Evolutionary conservation across 2,888 invertebrate species (phyloP).

Genomic region (Copidosoma aretas): DNA sequence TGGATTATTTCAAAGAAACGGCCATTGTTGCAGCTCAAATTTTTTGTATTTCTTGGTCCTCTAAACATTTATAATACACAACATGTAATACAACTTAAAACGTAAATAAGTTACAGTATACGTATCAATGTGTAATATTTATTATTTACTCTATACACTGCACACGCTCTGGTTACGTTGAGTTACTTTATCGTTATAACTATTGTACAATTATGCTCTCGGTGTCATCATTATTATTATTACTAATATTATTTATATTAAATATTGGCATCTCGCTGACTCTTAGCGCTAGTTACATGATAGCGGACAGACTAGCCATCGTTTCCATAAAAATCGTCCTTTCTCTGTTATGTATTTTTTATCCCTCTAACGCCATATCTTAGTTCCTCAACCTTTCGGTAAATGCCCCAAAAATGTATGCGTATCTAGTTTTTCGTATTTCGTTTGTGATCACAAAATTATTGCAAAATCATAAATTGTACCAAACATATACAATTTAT

Average conservation of each 20-base stretch:
- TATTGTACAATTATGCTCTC: conserved; percentile 41
- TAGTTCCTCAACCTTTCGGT: background rate
- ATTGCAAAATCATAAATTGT: conserved; percentile 1
- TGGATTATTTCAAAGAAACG: too few relatives aligned
- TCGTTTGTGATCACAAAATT: conserved; percentile 6
- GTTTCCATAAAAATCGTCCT: conserved; percentile 38
- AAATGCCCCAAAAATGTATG: conserved; percentile 28
- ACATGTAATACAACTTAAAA: conserved; percentile 50
- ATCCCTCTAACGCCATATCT: conserved; percentile 13
- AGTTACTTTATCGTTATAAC: conserved; percentile 24
- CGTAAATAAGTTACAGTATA: conserved; percentile 17
- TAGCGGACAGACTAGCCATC: conserved; percentile 27
- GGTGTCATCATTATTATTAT: conserved; percentile 33
- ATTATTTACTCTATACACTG: conserved; percentile 27
- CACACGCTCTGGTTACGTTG: background rate
- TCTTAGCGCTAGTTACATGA: conserved; percentile 21
- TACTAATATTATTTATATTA: conserved; percentile 9
- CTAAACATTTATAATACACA: conserved; percentile 60
- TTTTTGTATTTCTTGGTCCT: conserved; percentile 57
- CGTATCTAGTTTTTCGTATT: conserved; percentile 12
- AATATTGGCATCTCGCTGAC: conserved; percentile 36
- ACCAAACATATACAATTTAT: conserved; percentile 12
- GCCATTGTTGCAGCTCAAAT: too few relatives aligned
- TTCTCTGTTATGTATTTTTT: conserved; percentile 21
- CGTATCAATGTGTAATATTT: conserved; percentile 31